Conservation (phyloP, 1,140 invertebrate genomes). For the Megalopta genalis region DNA sequence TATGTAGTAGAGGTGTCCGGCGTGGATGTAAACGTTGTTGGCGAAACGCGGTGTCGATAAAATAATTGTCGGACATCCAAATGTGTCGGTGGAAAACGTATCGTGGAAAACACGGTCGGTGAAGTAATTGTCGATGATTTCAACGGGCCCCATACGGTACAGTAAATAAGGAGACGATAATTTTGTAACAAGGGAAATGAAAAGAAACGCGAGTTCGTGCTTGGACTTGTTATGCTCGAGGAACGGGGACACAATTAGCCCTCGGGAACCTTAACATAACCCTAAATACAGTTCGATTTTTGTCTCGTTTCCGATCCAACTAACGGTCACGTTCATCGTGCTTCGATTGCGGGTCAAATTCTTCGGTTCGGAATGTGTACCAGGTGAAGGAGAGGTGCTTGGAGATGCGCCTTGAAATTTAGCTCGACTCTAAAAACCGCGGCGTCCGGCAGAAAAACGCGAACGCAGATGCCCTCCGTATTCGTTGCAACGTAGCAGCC, state of each 20-base stretch:
- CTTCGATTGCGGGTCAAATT: conserved; percentile 32
- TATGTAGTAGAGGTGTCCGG: too few species aligned
- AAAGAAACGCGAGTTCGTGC: background rate
- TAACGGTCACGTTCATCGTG: conserved; percentile 21
- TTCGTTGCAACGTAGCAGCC: conserved; percentile 38
- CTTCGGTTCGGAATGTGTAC: conserved; percentile 1
- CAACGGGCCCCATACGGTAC: too few species aligned
- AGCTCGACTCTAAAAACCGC: conserved; percentile 20
- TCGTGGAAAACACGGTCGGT: too few species aligned
- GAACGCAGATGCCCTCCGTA: conserved; percentile 5
- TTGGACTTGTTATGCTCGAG: background rate
- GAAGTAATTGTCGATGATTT: too few species aligned
- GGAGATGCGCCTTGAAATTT: conserved; percentile 13
- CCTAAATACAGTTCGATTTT: background rate
- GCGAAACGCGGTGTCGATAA: too few species aligned
- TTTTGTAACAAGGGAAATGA: background rate
- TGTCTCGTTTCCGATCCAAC: conserved; percentile 1
- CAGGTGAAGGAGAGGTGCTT: background rate
- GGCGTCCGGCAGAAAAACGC: conserved; percentile 6
- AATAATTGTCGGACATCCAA: too few species aligned
- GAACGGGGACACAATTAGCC: background rate
- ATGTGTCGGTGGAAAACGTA: too few species aligned
- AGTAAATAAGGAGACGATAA: too few species aligned
- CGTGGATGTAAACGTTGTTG: too few species aligned
- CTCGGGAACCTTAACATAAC: background rate